A percentile compares a stretch with the other conserved stretches of the same genome.
Evolutionary conservation across 2,113 vertebrate genomes (phyloP).

Genomic region (Triplophysa siluroides): DNA sequence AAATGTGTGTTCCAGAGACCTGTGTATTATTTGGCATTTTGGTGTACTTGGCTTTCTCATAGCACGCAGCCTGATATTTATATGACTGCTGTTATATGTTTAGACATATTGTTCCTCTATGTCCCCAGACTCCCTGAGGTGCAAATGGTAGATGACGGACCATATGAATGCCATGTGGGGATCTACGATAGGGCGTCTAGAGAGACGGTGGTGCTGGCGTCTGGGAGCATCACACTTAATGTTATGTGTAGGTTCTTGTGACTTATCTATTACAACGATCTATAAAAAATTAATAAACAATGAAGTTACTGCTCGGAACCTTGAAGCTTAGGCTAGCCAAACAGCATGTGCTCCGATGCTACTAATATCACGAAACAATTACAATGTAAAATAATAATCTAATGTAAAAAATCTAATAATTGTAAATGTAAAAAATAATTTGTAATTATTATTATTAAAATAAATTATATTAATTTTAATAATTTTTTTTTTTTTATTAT

Average conservation of each 20-base stretch:
- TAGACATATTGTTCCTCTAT: constrained; percentile 23
- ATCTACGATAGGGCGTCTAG: constrained; percentile 85
- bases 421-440: not conserved
- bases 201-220: constrained; percentile 87
- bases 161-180: constrained; percentile 93
- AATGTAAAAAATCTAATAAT: not conserved
- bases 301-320: not conserved
- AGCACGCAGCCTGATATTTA: constrained; percentile 18
- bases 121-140: constrained; percentile 86
- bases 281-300: not conserved
- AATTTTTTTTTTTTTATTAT: no score
- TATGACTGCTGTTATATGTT: constrained; percentile 11
- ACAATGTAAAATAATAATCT: not conserved
- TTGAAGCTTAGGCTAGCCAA: not conserved
- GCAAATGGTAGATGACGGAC: constrained; percentile 86
- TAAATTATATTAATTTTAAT: no score
- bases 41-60: not conserved
- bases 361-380: not conserved
- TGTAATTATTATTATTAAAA: no score
- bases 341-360: not conserved
- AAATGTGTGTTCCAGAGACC: no score
- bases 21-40: not conserved
- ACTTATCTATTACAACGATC: no score
- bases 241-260: constrained; percentile 84
- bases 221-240: constrained; percentile 83